phyloP scores from a whole-genome alignment of 1,140 invertebrate species.

The Procambarus virginalis region DNA sequence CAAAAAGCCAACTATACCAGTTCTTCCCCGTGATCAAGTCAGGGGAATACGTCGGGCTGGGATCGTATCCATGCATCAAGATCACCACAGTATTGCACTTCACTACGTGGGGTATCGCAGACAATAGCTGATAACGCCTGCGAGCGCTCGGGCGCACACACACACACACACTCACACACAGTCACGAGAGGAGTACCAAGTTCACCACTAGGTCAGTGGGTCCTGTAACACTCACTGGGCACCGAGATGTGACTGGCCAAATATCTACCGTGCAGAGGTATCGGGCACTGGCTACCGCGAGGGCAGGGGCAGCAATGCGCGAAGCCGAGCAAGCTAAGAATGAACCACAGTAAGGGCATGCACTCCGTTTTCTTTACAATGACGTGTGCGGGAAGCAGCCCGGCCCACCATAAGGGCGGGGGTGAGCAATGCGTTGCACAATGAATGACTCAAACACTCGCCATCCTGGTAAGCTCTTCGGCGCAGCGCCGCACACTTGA shows the following conservation, averaged over 20 bases:
- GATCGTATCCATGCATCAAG: constrained; percentile 39
- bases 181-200: background rate
- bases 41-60: constrained; percentile 10
- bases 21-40: constrained; percentile 24
- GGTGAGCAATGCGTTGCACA: constrained; percentile 4
- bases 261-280: background rate
- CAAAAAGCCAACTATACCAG: constrained; percentile 39
- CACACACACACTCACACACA: background rate
- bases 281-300: background rate
- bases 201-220: background rate
- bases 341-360: constrained; percentile 32
- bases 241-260: background rate
- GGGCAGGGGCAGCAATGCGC: background rate
- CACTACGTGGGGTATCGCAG: background rate
- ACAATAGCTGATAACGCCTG: background rate
- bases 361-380: constrained; percentile 54
- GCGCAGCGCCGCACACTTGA: no score
- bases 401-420: background rate
- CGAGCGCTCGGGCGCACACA: background rate
- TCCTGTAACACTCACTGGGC: background rate
- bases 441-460: constrained; percentile 6
- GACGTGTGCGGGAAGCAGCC: constrained; percentile 3
- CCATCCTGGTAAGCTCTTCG: background rate
- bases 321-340: constrained; percentile 12
- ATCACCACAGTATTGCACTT: background rate